phyloP scores from a whole-genome alignment of 2,113 vertebrate species.

The Henicopernis longicauda region DNA sequence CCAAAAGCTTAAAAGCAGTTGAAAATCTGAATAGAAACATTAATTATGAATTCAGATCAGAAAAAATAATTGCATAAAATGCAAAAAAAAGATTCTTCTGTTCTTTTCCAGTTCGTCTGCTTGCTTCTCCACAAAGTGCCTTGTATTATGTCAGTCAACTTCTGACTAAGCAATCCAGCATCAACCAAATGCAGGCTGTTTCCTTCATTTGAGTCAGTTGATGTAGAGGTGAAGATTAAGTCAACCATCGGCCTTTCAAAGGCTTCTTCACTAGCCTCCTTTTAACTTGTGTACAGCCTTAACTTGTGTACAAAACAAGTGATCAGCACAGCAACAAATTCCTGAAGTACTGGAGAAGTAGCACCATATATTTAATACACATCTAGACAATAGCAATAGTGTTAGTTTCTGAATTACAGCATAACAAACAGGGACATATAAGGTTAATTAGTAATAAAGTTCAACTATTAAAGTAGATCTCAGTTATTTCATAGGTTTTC shows the following conservation, averaged over 20 bases:
- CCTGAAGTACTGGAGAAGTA: not conserved
- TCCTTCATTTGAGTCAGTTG: not conserved
- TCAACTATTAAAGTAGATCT: slow-evolving; percentile 64
- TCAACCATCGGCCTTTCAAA: not conserved
- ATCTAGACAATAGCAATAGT: slow-evolving; percentile 6
- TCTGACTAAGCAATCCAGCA: not conserved
- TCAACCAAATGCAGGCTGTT: not conserved
- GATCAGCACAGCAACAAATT: not conserved
- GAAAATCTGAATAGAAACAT: not conserved
- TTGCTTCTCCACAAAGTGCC: not conserved
- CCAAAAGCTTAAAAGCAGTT: not conserved
- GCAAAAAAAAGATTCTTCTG: not conserved
- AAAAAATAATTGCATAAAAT: not conserved
- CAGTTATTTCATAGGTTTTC: slow-evolving; percentile 67
- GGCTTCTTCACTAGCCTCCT: not conserved
- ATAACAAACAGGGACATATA: slow-evolving; percentile 43
- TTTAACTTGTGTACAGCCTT: not conserved
- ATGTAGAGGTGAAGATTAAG: not conserved
- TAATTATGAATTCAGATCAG: not conserved
- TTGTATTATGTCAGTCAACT: not conserved
- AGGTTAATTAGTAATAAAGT: slow-evolving; percentile 74
- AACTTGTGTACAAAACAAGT: not conserved
- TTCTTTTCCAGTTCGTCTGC: not conserved
- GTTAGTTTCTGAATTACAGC: slow-evolving; percentile 27
- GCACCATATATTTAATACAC: not conserved